Evolutionary conservation across 1,140 invertebrate species (phyloP).

Genomic region (Ladona fulva): DNA sequence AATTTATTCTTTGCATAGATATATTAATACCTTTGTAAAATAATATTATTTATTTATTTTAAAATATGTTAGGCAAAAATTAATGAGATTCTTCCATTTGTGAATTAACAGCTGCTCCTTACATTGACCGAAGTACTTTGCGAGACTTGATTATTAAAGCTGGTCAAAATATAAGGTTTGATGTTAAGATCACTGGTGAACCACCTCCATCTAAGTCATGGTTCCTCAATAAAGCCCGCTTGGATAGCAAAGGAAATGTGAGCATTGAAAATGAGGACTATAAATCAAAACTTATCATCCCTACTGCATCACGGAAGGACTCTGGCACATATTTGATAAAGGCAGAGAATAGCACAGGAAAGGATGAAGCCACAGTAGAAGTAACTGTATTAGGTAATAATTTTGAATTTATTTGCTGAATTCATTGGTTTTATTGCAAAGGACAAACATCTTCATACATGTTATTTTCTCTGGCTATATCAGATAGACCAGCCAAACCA

Average conservation of each 20-base stretch:
- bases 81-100: neutral
- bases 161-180: conserved; percentile 73
- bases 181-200: conserved; percentile 83
- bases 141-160: conserved; percentile 80
- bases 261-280: conserved; percentile 78
- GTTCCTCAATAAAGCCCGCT: conserved; percentile 71
- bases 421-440: neutral
- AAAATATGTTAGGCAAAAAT: neutral
- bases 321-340: conserved; percentile 79
- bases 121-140: conserved; percentile 82
- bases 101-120: conserved; percentile 61
- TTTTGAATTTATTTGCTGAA: neutral
- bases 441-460: neutral
- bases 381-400: conserved; percentile 62
- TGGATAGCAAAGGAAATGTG: conserved; percentile 55
- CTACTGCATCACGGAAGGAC: conserved; percentile 64
- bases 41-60: conserved; percentile 12
- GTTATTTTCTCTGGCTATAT: neutral
- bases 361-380: conserved; percentile 82
- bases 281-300: conserved; percentile 69
- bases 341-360: conserved; percentile 83
- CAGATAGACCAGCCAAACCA: conserved; percentile 77
- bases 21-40: too few relatives aligned
- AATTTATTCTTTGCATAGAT: too few relatives aligned
- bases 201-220: conserved; percentile 76